A percentile compares a stretch with the other conserved stretches of the same genome.
Conservation (phyloP, 2,797 vertebrate genomes). For the Amniataba percoides region DNA sequence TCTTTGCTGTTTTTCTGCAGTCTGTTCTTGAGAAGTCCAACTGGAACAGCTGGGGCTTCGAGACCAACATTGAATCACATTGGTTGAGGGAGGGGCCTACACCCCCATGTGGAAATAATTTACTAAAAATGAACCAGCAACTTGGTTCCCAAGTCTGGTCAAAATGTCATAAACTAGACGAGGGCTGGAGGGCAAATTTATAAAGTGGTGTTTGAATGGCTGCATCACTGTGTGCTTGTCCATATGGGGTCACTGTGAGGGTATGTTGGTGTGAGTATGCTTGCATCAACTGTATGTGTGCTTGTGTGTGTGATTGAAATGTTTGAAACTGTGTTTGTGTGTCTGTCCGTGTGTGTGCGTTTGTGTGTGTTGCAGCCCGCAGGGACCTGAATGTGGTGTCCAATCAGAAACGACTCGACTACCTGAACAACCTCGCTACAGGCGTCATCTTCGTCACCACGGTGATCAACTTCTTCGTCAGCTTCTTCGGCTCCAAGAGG, state of each 20-base stretch:
- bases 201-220: background rate
- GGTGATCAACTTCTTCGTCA: constrained; percentile 80
- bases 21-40: background rate
- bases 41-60: background rate
- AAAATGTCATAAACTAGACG: constrained; percentile 9
- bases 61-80: background rate
- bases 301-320: constrained; percentile 54
- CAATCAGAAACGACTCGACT: constrained; percentile 83
- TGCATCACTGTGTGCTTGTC: background rate
- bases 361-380: constrained; percentile 72
- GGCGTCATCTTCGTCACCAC: constrained; percentile 78
- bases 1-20: background rate
- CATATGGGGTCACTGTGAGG: constrained; percentile 5
- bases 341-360: constrained; percentile 47
- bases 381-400: constrained; percentile 83
- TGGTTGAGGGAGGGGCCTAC: background rate
- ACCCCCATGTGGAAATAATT: background rate
- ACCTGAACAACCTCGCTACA: constrained; percentile 82
- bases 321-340: constrained; percentile 69
- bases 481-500: constrained; percentile 83
- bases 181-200: constrained; percentile 33
- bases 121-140: background rate
- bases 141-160: background rate
- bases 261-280: constrained; percentile 22
- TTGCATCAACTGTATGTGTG: constrained; percentile 30